Percentiles rank a stretch among this genome's conserved stretches.
Evolutionary conservation across 2,797 vertebrate species (phyloP).

Genomic region (Rachycentron canadum): DNA sequence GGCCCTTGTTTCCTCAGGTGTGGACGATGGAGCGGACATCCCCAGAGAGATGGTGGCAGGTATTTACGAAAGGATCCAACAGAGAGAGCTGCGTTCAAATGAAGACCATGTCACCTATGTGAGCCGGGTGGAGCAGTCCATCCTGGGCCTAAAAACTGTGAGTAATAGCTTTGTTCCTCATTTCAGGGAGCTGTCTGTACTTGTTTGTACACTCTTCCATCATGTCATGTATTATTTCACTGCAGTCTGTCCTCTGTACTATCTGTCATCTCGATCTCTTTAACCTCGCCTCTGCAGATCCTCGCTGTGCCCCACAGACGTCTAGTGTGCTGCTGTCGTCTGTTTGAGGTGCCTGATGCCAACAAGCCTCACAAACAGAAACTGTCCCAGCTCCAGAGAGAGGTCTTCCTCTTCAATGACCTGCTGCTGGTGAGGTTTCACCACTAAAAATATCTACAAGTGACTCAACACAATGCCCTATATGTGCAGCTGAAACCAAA

Average conservation of each 20-base stretch:
- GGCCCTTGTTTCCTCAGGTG: conserved; percentile 83
- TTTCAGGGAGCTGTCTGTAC: conserved; percentile 36
- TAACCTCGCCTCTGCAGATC: conserved; percentile 83
- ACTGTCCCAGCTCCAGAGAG: conserved; percentile 96
- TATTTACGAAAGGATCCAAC: conserved; percentile 98
- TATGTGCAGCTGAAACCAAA: not conserved
- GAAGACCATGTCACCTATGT: conserved; percentile 99
- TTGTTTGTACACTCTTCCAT: conserved; percentile 25
- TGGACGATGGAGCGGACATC: conserved; percentile 98
- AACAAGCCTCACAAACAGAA: conserved; percentile 99
- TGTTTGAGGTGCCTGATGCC: conserved; percentile 96
- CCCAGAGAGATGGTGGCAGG: conserved; percentile 97
- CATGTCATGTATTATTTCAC: conserved; percentile 38
- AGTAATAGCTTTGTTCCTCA: conserved; percentile 61
- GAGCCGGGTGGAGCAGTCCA: conserved; percentile 98
- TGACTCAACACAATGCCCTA: not conserved
- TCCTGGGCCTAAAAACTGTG: conserved; percentile 94
- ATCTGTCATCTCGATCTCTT: conserved; percentile 61
- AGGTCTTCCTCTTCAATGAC: conserved; percentile 99
- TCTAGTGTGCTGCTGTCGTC: conserved; percentile 97
- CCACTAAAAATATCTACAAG: not conserved
- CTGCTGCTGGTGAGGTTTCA: conserved; percentile 92
- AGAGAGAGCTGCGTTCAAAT: conserved; percentile 96
- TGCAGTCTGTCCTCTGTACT: conserved; percentile 38
- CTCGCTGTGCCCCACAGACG: conserved; percentile 96